Conservation (phyloP, 2,888 invertebrate genomes). For the Myathropa florea region DNA sequence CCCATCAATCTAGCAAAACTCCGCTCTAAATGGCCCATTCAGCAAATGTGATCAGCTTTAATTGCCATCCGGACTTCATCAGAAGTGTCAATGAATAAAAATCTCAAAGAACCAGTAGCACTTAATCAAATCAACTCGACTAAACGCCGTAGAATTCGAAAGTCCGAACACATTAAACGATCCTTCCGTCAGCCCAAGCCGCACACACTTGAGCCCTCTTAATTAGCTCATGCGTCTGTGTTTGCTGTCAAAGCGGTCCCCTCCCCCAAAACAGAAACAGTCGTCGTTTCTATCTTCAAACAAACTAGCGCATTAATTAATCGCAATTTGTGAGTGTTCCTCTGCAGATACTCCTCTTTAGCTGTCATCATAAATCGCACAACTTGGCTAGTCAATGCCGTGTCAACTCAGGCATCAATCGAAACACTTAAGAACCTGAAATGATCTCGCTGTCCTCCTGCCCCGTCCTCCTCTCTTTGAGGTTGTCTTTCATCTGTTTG, state of each 20-base stretch:
- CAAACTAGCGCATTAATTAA: conserved; percentile 26
- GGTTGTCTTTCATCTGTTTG: conserved; percentile 23
- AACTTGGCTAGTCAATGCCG: background rate
- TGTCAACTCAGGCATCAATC: background rate
- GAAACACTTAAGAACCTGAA: conserved; percentile 27
- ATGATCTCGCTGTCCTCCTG: background rate
- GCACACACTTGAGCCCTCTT: conserved; percentile 13
- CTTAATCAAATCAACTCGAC: conserved; percentile 40
- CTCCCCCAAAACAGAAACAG: background rate
- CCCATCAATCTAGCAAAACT: background rate
- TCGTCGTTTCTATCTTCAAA: background rate
- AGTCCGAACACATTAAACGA: conserved; percentile 15
- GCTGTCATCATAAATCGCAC: conserved; percentile 2
- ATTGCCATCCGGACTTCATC: background rate
- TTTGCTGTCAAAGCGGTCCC: background rate
- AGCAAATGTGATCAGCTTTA: background rate
- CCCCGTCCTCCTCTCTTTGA: no score
- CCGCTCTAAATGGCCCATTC: background rate
- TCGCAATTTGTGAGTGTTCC: conserved; percentile 37
- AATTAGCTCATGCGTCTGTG: conserved; percentile 24
- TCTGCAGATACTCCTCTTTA: conserved; percentile 1
- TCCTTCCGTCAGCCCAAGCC: conserved; percentile 1
- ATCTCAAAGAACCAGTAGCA: background rate
- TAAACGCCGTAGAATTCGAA: background rate
- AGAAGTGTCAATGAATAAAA: background rate